Evolutionary conservation across 2,113 vertebrate species (phyloP), one percentile per base, ranked within the genome.

Genomic region (Anhinga rufa): DNA sequence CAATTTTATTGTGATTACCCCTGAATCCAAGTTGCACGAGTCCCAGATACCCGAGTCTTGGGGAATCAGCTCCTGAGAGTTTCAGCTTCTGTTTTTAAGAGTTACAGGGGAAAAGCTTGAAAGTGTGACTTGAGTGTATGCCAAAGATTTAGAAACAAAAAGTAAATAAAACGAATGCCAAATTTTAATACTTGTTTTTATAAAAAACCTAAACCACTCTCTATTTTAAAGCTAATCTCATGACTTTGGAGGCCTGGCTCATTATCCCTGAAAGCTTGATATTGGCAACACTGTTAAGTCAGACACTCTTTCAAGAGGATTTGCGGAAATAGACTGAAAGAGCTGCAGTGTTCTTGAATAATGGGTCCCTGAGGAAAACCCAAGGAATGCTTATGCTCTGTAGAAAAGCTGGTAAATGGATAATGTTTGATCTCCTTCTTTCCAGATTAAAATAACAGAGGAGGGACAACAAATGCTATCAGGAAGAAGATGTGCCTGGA

Each of bases 201-300:
- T 49, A 64, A 72, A 89, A 83, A 87, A 31, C 10, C 20, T 38
- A 78, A 88, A 92, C 7, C 55, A 54, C 17, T 89, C 75, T 80
- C 84, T 85, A 76, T 94, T 96, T 96, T 96, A 93, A 94, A 96
- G 54, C 77, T 95, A 85, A 96, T 93, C 91, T 94, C 70, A 82
- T 92, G 72, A 94, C 65, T 95, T 91, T 48, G 25, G 66, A 58
- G 91, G 58, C 61, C 89, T 90, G 52, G 49, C 29, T 93, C 21
- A 55, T 97, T 96, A 86, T 93, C 91, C 66, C 36, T 93, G 74
- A 95, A 91, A 87, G 62, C 78, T 38, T 74, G 86, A 87, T 94
- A 69, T 25, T 90, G 91, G 94, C 77, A 92, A 72, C 3, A 3
- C 83, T 88, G 40, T 87, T 94, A 76, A 90, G 44, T 93, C 80